These are phyloP conservation scores for Acarapis woodi DNA, from an alignment of 1,140 invertebrate genomes.

Conservation along the genomic window DNA sequence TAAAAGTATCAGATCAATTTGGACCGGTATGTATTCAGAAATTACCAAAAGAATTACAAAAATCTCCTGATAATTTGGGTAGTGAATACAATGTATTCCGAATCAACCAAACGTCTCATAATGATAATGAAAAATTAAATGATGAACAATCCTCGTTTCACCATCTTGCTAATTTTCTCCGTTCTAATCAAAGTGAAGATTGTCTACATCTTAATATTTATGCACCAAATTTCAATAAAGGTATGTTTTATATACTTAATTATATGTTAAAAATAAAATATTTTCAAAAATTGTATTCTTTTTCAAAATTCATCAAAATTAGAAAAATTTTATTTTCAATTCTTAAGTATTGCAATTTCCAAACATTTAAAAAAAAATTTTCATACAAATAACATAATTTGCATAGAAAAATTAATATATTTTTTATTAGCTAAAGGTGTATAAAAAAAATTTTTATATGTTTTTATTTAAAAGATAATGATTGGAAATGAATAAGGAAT, in stretches of 20 bases:
- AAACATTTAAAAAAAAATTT: no score
- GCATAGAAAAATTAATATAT: no score
- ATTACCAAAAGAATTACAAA: slow-evolving; percentile 28
- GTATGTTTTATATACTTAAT: no score
- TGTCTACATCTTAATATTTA: slow-evolving; percentile 91
- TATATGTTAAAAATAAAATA: no score
- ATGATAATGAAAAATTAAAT: not conserved
- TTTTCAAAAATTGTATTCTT: no score
- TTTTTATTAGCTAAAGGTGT: no score
- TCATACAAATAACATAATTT: no score
- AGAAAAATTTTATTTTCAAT: not conserved
- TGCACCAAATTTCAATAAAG: no score
- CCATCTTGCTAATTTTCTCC: slow-evolving; percentile 31
- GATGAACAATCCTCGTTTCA: not conserved
- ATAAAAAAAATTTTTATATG: no score
- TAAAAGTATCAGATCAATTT: slow-evolving; percentile 25
- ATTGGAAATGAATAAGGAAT: no score
- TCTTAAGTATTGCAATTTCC: no score
- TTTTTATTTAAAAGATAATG: no score
- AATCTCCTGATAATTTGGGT: slow-evolving; percentile 29
- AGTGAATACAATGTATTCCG: slow-evolving; percentile 43
- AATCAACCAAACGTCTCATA: slow-evolving; percentile 13
- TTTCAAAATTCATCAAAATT: not conserved
- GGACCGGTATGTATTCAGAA: slow-evolving; percentile 17
- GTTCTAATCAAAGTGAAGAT: slow-evolving; percentile 82